A percentile compares a stretch with the other conserved stretches of the same genome.
phyloP scores from a whole-genome alignment of 1,140 invertebrate species.

The Varroa destructor region DNA sequence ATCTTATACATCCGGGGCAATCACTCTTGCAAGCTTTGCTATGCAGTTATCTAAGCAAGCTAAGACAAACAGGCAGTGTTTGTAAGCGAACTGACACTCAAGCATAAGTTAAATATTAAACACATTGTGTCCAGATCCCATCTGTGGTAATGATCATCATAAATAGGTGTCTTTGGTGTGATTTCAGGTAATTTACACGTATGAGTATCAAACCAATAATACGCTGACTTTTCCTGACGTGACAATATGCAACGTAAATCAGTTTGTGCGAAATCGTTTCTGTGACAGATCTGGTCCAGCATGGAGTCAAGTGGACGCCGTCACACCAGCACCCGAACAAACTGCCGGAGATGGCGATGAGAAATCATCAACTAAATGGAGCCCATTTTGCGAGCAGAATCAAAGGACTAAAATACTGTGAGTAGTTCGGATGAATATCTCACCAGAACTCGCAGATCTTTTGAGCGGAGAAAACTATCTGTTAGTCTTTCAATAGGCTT shows the following conservation, averaged over 20 bases:
- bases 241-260: slow-evolving; percentile 23
- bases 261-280: neutral
- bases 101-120: too few species aligned
- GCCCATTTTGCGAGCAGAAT: neutral
- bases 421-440: neutral
- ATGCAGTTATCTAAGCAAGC: too few species aligned
- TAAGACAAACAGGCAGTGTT: too few species aligned
- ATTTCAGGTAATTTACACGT: slow-evolving; percentile 2
- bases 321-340: neutral
- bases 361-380: neutral
- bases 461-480: too few species aligned
- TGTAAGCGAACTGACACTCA: too few species aligned
- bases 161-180: too few species aligned
- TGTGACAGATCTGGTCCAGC: slow-evolving; percentile 8
- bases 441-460: too few species aligned
- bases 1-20: too few species aligned
- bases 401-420: neutral
- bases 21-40: too few species aligned
- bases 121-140: too few species aligned
- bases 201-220: slow-evolving; percentile 9
- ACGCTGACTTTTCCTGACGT: slow-evolving; percentile 9
- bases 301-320: neutral
- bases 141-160: too few species aligned
- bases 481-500: too few species aligned
- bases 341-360: neutral